A percentile compares a stretch with the other conserved stretches of the same genome.
These are phyloP conservation scores for Sebastiscus tertius DNA, from an alignment of 2,797 vertebrate species.

Conservation along the genomic window DNA sequence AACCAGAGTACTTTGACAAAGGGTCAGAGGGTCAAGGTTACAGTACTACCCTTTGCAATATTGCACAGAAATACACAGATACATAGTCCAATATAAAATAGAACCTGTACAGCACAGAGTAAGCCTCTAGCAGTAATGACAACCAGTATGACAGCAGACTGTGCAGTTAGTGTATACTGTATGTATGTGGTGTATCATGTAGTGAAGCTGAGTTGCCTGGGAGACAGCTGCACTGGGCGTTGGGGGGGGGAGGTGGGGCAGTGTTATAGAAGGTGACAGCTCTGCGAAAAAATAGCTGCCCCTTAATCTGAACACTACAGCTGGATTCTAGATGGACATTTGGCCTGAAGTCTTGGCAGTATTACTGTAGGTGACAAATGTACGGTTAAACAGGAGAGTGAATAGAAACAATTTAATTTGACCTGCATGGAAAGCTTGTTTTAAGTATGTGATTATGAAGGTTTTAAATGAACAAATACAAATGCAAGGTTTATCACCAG, in stretches of 20 bases:
- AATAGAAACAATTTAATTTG: not conserved
- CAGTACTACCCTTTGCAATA: not conserved
- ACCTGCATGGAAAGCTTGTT: not conserved
- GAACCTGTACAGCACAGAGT: not conserved
- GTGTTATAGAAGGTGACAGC: not conserved
- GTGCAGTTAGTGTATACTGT: not conserved
- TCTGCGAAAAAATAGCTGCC: not conserved
- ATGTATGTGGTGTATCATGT: not conserved
- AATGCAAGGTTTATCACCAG: not conserved
- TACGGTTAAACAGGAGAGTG: not conserved
- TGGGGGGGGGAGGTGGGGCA: not conserved
- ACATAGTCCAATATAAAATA: too few species aligned
- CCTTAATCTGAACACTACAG: not conserved
- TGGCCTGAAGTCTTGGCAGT: not conserved
- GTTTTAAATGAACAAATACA: not conserved
- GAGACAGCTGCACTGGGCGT: not conserved
- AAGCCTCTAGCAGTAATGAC: not conserved
- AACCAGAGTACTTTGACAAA: not conserved
- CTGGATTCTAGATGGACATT: not conserved
- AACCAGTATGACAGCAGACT: not conserved
- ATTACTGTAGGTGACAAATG: not conserved
- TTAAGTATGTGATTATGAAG: not conserved
- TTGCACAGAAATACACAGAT: too few species aligned
- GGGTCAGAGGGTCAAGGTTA: not conserved
- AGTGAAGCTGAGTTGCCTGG: conserved; percentile 14